These are phyloP conservation scores for Camelus dromedarius DNA, from an alignment of 2,113 vertebrate genomes.

Conservation along the genomic window DNA sequence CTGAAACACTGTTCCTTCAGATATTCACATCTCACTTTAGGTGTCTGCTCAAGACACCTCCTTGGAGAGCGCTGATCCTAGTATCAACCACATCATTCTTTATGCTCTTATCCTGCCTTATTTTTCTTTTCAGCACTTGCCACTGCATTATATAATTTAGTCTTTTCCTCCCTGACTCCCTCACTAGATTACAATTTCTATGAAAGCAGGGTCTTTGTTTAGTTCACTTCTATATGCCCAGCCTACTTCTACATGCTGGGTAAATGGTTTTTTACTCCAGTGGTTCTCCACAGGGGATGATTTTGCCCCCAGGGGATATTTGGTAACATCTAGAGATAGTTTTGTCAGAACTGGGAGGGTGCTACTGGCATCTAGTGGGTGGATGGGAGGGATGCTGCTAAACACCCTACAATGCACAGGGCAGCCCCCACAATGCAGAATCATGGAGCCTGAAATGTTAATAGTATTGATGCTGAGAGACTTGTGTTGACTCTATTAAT, in stretches of 20 bases:
- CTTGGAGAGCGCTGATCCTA: background rate
- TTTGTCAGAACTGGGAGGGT: slow-evolving; percentile 8
- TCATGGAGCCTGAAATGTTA: background rate
- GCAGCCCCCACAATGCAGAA: background rate
- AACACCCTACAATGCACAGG: background rate
- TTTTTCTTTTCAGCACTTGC: slow-evolving; percentile 5
- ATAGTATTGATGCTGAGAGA: background rate
- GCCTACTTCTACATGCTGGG: background rate
- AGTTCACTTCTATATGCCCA: background rate
- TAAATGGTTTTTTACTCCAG: background rate
- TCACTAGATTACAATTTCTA: background rate
- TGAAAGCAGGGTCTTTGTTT: background rate
- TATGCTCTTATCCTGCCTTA: background rate
- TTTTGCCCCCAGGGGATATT: background rate
- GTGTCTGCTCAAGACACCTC: background rate
- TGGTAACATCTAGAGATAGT: background rate
- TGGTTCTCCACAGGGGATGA: background rate
- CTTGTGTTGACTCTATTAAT: background rate
- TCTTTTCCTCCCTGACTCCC: background rate
- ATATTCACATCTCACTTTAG: background rate
- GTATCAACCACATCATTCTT: background rate
- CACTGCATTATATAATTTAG: background rate
- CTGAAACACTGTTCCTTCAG: background rate
- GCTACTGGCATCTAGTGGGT: slow-evolving; percentile 29
- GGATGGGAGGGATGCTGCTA: background rate